phyloP scores from a whole-genome alignment of 2,797 vertebrate genomes.

The Saxicola maurus region DNA sequence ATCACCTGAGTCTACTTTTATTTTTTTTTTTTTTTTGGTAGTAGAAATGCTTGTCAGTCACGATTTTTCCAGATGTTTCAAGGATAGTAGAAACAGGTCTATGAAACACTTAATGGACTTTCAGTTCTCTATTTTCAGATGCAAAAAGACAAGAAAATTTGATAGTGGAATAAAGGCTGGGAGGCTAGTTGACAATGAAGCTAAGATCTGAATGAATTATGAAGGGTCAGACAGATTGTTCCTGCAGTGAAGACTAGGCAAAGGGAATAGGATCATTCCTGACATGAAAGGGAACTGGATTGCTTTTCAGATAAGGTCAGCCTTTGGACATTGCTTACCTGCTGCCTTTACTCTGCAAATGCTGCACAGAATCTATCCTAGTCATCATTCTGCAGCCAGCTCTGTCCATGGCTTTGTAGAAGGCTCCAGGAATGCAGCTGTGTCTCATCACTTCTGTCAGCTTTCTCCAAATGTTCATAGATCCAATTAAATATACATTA shows the following conservation, averaged over 20 bases:
- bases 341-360: background rate
- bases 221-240: background rate
- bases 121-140: background rate
- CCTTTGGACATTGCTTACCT: background rate
- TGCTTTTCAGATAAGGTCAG: background rate
- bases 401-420: background rate
- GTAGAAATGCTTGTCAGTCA: background rate
- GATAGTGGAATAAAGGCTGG: background rate
- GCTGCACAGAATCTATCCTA: background rate
- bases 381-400: background rate
- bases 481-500: background rate
- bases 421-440: background rate
- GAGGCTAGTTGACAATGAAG: background rate
- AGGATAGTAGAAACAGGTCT: background rate
- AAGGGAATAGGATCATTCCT: background rate
- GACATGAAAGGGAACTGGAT: background rate
- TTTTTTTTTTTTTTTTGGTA: background rate
- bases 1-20: background rate
- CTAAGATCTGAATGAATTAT: background rate
- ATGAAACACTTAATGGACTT: background rate
- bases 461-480: background rate
- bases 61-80: background rate
- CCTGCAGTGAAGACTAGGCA: background rate
- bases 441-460: background rate
- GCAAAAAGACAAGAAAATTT: background rate